Conservation (phyloP, 2,888 invertebrate species). For the Dryococelus australis region DNA sequence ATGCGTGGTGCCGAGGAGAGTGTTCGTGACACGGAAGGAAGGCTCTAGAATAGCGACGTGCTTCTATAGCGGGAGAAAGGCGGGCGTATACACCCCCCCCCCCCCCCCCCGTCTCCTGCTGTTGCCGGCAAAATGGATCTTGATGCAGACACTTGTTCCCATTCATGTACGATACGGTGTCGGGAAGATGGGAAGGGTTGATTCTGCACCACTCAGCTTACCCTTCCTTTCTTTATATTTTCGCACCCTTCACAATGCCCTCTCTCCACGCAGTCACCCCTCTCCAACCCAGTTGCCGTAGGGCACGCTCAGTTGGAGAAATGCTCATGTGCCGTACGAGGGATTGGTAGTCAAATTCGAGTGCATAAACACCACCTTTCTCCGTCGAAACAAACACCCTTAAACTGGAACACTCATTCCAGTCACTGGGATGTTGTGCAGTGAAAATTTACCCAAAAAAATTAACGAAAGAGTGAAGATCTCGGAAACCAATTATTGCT, state of each 20-base stretch:
- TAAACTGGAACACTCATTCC: too few species aligned
- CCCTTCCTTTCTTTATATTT: not conserved
- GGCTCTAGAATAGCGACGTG: not conserved
- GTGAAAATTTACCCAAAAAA: too few species aligned
- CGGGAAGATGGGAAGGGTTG: not conserved
- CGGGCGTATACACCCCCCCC: not conserved
- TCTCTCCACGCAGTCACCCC: not conserved
- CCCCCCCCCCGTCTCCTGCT: not conserved
- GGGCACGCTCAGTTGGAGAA: not conserved
- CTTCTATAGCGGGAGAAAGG: too few species aligned
- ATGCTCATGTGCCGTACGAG: not conserved
- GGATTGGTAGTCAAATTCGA: not conserved
- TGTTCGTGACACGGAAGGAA: not conserved
- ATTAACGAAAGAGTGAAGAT: too few species aligned
- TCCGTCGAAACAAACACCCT: not conserved
- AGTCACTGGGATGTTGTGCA: too few species aligned
- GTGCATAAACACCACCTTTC: not conserved
- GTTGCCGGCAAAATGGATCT: conserved; percentile 11
- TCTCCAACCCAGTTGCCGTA: not conserved
- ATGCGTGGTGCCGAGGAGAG: not conserved
- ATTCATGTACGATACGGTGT: not conserved
- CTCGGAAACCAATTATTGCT: too few species aligned
- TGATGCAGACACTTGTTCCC: conserved; percentile 16
- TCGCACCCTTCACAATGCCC: not conserved
- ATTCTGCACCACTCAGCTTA: not conserved